Percentiles rank a stretch among this genome's conserved stretches.
Evolutionary conservation across 2,797 vertebrate genomes (phyloP).

Genomic region (Buceros bicornis): DNA sequence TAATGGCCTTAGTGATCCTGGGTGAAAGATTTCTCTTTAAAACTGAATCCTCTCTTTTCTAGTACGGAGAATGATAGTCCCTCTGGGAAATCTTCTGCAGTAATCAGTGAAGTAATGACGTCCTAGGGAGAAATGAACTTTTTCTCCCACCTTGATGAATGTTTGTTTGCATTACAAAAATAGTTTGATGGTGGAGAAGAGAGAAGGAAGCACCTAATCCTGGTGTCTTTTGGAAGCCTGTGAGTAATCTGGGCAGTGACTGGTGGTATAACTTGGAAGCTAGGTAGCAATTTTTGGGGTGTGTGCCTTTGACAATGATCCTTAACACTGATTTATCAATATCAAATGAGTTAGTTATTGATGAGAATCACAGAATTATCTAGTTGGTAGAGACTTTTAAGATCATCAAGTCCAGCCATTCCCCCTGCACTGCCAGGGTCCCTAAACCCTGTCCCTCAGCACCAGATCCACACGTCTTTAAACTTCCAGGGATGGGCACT

Average conservation of each 20-base stretch:
- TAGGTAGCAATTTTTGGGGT: background rate
- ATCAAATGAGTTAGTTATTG: background rate
- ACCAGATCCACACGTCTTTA: too few species aligned
- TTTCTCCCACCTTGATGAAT: background rate
- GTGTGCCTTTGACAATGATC: background rate
- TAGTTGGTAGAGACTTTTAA: too few species aligned
- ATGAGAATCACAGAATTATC: background rate
- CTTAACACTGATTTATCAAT: background rate
- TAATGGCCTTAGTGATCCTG: background rate
- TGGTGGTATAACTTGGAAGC: background rate
- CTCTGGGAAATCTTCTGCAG: background rate
- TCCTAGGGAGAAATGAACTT: background rate
- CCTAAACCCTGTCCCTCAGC: too few species aligned
- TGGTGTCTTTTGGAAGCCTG: background rate
- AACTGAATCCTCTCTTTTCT: background rate
- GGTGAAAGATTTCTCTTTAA: background rate
- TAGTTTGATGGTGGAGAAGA: background rate
- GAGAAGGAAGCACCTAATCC: background rate
- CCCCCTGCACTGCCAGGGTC: too few species aligned
- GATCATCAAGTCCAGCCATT: too few species aligned
- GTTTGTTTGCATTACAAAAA: background rate
- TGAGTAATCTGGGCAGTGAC: background rate
- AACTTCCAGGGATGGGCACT: too few species aligned
- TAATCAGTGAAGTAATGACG: background rate
- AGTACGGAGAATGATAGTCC: background rate